Evolutionary conservation across 35 echinoderm and acorn worm genomes (phyloP), one percentile per base, ranked within the genome.

Genomic region (Strongylocentrotus purpuratus): DNA sequence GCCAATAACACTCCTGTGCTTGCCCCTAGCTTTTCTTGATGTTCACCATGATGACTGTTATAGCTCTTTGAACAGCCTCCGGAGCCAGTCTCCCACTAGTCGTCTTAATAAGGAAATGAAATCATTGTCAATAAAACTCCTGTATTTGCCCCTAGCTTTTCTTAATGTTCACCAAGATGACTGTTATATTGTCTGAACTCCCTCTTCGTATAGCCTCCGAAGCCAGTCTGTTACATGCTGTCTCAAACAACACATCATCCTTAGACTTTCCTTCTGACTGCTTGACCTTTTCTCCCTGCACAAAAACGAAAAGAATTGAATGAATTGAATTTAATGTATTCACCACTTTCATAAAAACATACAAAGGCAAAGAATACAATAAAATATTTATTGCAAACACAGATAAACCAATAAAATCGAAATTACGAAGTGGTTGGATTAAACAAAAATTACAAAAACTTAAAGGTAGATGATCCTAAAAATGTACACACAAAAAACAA

Each of bases 151-250:
- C 45, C 94, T 97, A 97, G 47, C 71, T 96, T 18, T 96, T 88
- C 10, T 92, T 89, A 55, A 99, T 97, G 46, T 97, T 97, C 13
- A 99, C 95, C 32, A 99, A 95, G 31, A 97, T 94, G 20, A 99
- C 98, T 31, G 98, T 99, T 10, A 99, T 97, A 85, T 99, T 99
- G 59, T 99, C 98, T 33, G 98, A 97, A 92, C 98, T 99, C 6
- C 97, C 97, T 58, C 98, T 61, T 87, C 97, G 92, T 60, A 99
- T 96, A n/a, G 98, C 98, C 94, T 99, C 98, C 55, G 96, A 96
- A 1, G 98, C 98, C 33, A 99, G 88, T 91, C 96, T 97, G 46
- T 85, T 96, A 90, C 98, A 99, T 14, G 98, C 97, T 45, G 94
- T 90, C 48, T 99, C 98, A 93, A 94, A 97, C 87, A 65, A 91